Percentiles rank a stretch among this genome's conserved stretches.
Conservation (phyloP, 2,113 vertebrate genomes). For the Gopherus evgoodei region DNA sequence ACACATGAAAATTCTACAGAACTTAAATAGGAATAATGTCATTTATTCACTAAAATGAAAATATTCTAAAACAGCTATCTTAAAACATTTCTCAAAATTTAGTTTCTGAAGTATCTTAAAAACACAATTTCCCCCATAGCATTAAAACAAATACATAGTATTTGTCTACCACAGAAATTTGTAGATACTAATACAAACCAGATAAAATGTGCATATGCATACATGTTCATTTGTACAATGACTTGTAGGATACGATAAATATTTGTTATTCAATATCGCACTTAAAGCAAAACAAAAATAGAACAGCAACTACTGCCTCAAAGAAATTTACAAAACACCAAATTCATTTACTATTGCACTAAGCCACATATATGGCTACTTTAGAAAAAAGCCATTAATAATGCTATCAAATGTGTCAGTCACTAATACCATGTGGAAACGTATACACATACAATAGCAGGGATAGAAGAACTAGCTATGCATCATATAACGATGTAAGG, state of each 20-base stretch:
- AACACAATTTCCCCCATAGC: not conserved
- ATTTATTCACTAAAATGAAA: not conserved
- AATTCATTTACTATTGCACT: not conserved
- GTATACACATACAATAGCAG: not conserved
- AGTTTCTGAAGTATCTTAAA: not conserved
- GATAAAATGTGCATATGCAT: not conserved
- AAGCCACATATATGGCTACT: not conserved
- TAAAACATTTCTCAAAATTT: not conserved
- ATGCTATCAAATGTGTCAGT: not conserved
- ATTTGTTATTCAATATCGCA: not conserved
- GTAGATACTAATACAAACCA: not conserved
- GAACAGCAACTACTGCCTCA: not conserved
- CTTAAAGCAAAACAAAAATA: not conserved
- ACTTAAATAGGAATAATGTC: slow-evolving; percentile 11
- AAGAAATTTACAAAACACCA: not conserved
- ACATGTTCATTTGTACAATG: not conserved
- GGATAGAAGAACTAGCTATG: not conserved
- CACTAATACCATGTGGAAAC: not conserved
- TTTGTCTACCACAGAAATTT: not conserved
- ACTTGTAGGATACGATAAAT: not conserved
- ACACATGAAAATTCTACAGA: not conserved
- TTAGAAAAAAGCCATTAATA: not conserved
- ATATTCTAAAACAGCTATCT: not conserved
- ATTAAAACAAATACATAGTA: not conserved
- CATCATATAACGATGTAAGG: not conserved